A percentile compares a stretch with the other conserved stretches of the same genome.
Evolutionary conservation across 2,113 vertebrate genomes (phyloP).

Genomic region (Alligator sinensis): DNA sequence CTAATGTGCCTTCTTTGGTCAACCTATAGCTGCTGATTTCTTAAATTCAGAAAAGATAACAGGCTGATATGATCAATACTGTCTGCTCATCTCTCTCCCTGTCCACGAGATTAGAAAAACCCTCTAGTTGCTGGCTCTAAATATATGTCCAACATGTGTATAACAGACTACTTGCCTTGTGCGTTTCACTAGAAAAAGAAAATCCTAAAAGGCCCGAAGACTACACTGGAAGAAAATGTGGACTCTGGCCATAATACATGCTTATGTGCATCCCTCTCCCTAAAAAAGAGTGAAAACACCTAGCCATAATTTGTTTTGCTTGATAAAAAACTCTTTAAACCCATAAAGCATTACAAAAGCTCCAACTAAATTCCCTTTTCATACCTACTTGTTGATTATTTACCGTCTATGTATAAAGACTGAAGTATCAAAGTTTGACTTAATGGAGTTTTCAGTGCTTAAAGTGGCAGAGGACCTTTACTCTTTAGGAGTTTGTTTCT

Average conservation of each 20-base stretch:
- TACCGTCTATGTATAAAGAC: neutral
- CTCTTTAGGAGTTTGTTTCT: neutral
- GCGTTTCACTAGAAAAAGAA: neutral
- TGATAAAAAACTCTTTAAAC: neutral
- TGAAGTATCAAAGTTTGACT: neutral
- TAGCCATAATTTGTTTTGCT: neutral
- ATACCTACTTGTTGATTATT: neutral
- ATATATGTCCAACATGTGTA: neutral
- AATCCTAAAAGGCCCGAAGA: neutral
- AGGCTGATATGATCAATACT: neutral
- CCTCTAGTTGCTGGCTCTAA: neutral
- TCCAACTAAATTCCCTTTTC: neutral
- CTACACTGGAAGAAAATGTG: neutral
- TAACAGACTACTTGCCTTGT: no score
- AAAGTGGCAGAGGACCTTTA: neutral
- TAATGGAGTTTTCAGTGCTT: neutral
- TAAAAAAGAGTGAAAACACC: neutral
- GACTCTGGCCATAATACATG: neutral
- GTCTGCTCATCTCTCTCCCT: neutral
- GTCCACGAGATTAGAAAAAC: neutral
- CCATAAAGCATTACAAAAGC: neutral
- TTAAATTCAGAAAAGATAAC: neutral
- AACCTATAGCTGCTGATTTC: neutral
- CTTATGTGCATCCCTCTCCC: neutral
- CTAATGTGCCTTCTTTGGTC: neutral